Evolutionary conservation across 2,113 vertebrate genomes (phyloP).

Genomic region (Pogonocichla stellata): DNA sequence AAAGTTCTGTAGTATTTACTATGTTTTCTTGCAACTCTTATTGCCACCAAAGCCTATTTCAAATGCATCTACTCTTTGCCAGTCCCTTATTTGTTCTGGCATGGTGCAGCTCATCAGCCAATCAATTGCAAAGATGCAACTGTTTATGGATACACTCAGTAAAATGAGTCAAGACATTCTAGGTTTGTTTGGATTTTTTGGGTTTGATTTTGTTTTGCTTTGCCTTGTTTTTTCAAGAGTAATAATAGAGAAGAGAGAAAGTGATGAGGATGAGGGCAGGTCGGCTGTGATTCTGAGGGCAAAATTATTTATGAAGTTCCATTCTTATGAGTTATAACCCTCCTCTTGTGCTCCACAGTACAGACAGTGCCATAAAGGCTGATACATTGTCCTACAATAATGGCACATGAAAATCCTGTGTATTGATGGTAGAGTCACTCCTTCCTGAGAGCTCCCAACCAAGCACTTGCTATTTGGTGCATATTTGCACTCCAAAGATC

Average conservation of each 20-base stretch:
- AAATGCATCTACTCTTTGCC: neutral
- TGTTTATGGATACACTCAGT: neutral
- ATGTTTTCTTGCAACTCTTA: neutral
- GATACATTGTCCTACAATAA: fast-evolving
- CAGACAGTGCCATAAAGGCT: neutral
- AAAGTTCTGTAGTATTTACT: neutral
- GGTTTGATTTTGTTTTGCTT: neutral
- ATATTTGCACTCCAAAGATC: neutral
- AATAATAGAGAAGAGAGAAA: neutral
- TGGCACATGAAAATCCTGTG: neutral
- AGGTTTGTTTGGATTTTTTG: neutral
- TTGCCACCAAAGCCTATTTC: neutral
- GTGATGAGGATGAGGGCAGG: neutral
- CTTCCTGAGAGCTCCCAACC: neutral
- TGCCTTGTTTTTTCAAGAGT: neutral
- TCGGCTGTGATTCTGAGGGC: neutral
- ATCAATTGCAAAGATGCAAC: neutral
- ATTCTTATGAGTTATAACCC: neutral
- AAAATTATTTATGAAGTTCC: neutral
- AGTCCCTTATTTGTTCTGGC: neutral
- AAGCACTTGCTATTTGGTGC: fast-evolving
- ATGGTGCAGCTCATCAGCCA: neutral
- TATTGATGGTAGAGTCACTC: neutral
- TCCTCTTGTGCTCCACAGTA: neutral
- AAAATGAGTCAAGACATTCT: neutral